Evolutionary conservation across 2,113 vertebrate species (phyloP).

Genomic region (Silurus meridionalis): DNA sequence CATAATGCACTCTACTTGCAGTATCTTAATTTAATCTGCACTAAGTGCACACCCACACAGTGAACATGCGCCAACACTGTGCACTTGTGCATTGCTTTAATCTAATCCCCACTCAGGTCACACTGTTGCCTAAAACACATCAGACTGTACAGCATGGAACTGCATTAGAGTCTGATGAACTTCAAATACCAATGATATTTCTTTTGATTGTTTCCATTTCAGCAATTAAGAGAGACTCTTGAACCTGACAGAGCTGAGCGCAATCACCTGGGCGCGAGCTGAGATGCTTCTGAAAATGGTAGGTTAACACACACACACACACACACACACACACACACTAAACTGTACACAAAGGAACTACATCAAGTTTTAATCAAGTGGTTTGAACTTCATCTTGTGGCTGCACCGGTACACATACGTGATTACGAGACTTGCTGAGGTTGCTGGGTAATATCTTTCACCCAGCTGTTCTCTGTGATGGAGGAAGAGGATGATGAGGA

Average conservation of each 20-base stretch:
- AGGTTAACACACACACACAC: neutral
- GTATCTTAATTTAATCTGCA: conserved; percentile 55
- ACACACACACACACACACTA: neutral
- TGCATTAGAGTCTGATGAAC: neutral
- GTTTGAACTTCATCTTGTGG: conserved; percentile 26
- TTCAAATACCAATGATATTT: conserved; percentile 12
- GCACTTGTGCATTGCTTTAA: neutral
- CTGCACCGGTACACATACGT: conserved; percentile 22
- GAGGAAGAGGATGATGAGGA: neutral
- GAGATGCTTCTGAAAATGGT: neutral
- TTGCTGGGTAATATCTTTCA: conserved; percentile 28
- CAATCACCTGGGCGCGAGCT: neutral
- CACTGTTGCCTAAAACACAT: conserved; percentile 2
- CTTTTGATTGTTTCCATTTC: conserved; percentile 14
- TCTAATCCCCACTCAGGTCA: conserved; percentile 39
- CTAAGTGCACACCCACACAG: conserved; percentile 47
- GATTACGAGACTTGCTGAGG: conserved; percentile 31
- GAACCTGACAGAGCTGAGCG: neutral
- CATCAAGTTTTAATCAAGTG: conserved; percentile 43
- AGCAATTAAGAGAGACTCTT: neutral
- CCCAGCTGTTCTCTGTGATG: conserved; percentile 15
- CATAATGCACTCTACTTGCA: conserved; percentile 52
- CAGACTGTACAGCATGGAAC: neutral
- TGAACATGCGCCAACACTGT: conserved; percentile 21
- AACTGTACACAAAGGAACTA: conserved; percentile 1